Base-by-base conservation (phyloP, 2,888 invertebrate genomes). In the Pheosia tremula region DNA sequence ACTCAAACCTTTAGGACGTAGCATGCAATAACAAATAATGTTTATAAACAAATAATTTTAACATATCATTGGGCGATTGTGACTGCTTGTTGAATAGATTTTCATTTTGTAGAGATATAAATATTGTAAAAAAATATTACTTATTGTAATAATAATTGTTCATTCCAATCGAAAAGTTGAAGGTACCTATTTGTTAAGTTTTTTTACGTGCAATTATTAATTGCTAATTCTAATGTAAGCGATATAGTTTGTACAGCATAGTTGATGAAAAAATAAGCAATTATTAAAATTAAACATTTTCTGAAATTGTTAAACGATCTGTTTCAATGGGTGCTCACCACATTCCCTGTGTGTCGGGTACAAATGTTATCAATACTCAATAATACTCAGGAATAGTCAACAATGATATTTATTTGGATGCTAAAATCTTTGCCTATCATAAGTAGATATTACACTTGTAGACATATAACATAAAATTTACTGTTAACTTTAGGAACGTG, bases 11-110 rank as follows among this genome's bases (percentile, higher is more conserved):
- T 71, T 78, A 80, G 81, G 81, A 84, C 71, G 83, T 89, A 89
- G 87, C 88, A 84, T 86, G 93, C 93, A 92, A 93, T 93, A 94
- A 93, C 77, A 83, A 82, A 82, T 81, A 77, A 72, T 71, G 68
- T 66, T 72, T 72, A 75, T 64, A 71, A 74, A 77, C 78, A 83
- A 90, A 89, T 90, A 91, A 91, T 91, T 93, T 91, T 90, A 92
- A 94, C 94, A 94, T 94, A 94, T 94, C 94, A 94, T 93, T 92
- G 94, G 84, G 93, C 93, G 94, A 94, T 94, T 94, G 94, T 94
- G 94, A 94, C 91, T 90, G 93, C 93, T 93, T 93, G 89, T 92
- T 93, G 88, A 86, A 82, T 84, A 90, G 85, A 86, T 85, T 90
- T 90, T 93, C 88, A 89, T 91, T 91, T 92, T 66, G 88, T 91